Evolutionary conservation across 2,888 invertebrate species (phyloP).

Genomic region (Chaetogeoica ovagalla): DNA sequence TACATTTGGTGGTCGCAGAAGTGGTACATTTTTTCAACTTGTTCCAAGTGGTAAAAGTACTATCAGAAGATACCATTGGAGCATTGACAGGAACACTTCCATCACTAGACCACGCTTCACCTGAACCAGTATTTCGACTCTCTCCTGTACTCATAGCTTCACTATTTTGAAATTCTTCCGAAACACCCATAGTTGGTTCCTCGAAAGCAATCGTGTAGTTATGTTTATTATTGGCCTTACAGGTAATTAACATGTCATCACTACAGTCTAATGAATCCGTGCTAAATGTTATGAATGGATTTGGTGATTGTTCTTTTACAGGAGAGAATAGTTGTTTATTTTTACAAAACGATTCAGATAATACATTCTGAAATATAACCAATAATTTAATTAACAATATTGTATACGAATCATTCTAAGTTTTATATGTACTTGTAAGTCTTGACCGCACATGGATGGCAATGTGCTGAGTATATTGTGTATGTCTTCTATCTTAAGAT

Average conservation of each 20-base stretch:
- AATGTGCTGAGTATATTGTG: constrained; percentile 80
- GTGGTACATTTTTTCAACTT: constrained; percentile 65
- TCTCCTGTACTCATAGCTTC: constrained; percentile 52
- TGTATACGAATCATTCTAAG: not conserved
- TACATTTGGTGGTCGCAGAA: constrained; percentile 55
- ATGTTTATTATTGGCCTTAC: constrained; percentile 79
- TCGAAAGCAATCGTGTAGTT: constrained; percentile 95
- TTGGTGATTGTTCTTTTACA: constrained; percentile 75
- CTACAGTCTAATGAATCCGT: constrained; percentile 91
- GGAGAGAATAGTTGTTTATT: constrained; percentile 89
- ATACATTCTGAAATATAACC: constrained; percentile 60
- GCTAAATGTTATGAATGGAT: constrained; percentile 73
- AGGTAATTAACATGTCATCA: constrained; percentile 83
- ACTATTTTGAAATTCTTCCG: constrained; percentile 63
- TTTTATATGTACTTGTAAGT: constrained; percentile 60
- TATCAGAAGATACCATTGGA: constrained; percentile 83
- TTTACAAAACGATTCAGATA: constrained; percentile 73
- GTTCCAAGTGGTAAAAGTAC: constrained; percentile 87
- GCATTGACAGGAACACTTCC: constrained; percentile 41
- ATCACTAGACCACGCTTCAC: constrained; percentile 51
- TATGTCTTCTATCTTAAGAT: constrained; percentile 88
- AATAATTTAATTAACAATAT: not conserved
- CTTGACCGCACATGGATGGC: constrained; percentile 68
- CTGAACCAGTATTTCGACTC: constrained; percentile 52
- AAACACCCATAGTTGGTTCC: constrained; percentile 82